Percentiles rank a stretch among this genome's conserved stretches.
phyloP scores from a whole-genome alignment of 2,113 vertebrate genomes.

The Oreocharis arfaki region DNA sequence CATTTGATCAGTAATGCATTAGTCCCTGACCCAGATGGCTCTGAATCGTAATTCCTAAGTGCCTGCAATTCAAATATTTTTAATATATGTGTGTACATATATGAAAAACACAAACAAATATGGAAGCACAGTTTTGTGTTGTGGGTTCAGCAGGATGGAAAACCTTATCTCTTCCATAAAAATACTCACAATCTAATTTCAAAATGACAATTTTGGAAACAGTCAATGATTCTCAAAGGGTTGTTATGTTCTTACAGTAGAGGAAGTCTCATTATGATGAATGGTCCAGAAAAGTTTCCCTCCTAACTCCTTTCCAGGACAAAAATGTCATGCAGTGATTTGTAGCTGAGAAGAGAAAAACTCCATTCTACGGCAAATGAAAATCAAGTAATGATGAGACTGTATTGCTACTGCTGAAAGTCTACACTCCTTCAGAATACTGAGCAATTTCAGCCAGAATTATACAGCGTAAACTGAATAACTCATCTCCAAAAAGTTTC shows the following conservation, averaged over 20 bases:
- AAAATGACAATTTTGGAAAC: neutral
- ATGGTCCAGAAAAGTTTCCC: neutral
- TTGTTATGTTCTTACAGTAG: neutral
- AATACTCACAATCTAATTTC: neutral
- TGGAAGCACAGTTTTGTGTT: fast-evolving
- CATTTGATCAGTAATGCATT: neutral
- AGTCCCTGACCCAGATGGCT: neutral
- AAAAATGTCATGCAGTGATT: neutral
- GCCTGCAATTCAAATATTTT: neutral
- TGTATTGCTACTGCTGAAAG: neutral
- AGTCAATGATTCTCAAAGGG: neutral
- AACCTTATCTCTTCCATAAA: neutral
- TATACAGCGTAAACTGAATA: neutral
- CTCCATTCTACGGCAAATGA: neutral
- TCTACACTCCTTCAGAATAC: neutral
- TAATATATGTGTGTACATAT: neutral
- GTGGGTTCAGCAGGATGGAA: neutral
- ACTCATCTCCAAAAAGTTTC: neutral
- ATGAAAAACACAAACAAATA: neutral
- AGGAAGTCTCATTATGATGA: neutral
- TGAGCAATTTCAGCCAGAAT: neutral
- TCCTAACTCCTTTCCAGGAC: neutral
- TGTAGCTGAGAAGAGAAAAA: neutral
- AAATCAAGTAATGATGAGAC: neutral
- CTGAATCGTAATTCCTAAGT: neutral